phyloP scores from a whole-genome alignment of 2,113 vertebrate genomes.

The Cyphomyrus discorhynchus region DNA sequence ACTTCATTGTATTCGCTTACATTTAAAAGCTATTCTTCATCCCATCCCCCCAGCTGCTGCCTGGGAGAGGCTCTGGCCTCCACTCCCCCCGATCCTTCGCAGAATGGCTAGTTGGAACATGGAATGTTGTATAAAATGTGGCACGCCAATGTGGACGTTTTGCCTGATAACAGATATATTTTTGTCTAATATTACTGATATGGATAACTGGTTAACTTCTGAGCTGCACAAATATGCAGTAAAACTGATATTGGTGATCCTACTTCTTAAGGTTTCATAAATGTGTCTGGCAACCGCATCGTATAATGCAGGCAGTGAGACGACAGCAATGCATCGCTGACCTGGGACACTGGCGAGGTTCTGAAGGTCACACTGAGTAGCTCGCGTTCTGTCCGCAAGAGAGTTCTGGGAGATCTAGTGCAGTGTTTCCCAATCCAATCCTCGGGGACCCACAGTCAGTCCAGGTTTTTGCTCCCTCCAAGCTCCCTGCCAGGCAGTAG shows the following conservation, averaged over 20 bases:
- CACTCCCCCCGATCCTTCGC: neutral
- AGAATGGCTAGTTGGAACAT: neutral
- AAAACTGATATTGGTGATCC: neutral
- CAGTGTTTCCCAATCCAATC: neutral
- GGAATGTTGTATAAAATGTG: neutral
- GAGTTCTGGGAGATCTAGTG: neutral
- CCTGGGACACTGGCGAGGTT: neutral
- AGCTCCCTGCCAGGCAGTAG: neutral
- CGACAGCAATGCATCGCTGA: neutral
- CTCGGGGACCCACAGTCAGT: neutral
- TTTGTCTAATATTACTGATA: neutral
- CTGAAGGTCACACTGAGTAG: neutral
- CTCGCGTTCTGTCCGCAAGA: neutral
- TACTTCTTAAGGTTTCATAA: neutral
- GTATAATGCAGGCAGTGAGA: neutral
- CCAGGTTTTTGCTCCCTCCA: neutral
- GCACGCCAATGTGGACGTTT: neutral
- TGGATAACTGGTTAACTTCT: neutral
- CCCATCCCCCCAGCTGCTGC: neutral
- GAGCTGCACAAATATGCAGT: neutral
- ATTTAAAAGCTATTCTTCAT: neutral
- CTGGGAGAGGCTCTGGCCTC: neutral
- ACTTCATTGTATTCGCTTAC: neutral
- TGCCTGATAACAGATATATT: neutral
- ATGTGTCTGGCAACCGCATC: neutral